phyloP scores from a whole-genome alignment of 1,140 invertebrate species.

The Drosophila parabipectinata region DNA sequence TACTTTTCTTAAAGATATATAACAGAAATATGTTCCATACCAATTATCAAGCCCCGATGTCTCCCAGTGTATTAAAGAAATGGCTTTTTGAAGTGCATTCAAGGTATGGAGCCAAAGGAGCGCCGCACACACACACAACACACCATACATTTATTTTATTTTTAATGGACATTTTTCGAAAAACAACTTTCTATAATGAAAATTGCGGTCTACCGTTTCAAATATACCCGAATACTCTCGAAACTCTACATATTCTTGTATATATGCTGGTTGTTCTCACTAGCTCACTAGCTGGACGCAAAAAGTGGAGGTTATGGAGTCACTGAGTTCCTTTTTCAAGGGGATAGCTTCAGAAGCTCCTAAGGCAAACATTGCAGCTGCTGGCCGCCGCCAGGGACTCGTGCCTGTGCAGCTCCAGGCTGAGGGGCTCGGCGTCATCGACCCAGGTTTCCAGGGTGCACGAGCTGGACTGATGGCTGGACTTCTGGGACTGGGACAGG shows the following conservation, averaged over 20 bases:
- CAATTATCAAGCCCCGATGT: not conserved
- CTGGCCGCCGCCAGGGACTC: slow-evolving; percentile 25
- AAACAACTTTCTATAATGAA: slow-evolving; percentile 73
- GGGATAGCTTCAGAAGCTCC: slow-evolving; percentile 54
- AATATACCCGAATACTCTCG: slow-evolving; percentile 31
- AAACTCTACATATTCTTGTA: not conserved
- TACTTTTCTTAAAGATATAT: too few relatives aligned
- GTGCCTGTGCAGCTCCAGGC: slow-evolving; percentile 55
- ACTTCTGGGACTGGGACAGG: slow-evolving; percentile 56
- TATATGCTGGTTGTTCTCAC: slow-evolving; percentile 41
- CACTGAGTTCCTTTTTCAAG: slow-evolving; percentile 12
- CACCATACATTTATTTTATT: slow-evolving; percentile 29
- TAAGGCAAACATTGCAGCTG: slow-evolving; percentile 71
- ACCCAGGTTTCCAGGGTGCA: slow-evolving; percentile 83
- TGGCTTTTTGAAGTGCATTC: slow-evolving; percentile 69
- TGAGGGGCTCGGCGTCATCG: slow-evolving; percentile 63
- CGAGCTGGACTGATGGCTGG: slow-evolving; percentile 78
- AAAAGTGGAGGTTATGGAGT: slow-evolving; percentile 25
- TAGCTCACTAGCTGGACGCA: slow-evolving; percentile 56
- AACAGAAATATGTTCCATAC: too few relatives aligned
- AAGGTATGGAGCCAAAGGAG: slow-evolving; percentile 61
- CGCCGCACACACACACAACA: slow-evolving; percentile 27
- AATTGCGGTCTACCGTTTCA: slow-evolving; percentile 52
- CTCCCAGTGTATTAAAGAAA: slow-evolving; percentile 1
- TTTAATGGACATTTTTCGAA: slow-evolving; percentile 68